These are phyloP conservation scores for Morone saxatilis DNA, from an alignment of 2,113 vertebrate genomes.

Conservation along the genomic window DNA sequence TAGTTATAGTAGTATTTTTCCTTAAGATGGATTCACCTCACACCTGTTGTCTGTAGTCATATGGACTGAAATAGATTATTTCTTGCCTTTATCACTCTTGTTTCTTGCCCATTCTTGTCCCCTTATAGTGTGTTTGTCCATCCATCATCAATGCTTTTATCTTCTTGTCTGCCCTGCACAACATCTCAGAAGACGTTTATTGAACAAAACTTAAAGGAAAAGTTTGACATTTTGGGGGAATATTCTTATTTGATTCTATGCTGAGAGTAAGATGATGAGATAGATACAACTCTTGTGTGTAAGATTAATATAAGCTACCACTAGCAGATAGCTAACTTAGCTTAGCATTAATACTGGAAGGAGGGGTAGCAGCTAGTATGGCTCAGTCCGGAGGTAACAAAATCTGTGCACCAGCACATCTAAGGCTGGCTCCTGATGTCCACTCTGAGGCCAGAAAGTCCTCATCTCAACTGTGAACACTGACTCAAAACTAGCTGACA, in stretches of 20 bases:
- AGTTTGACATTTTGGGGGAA: neutral
- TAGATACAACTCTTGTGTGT: neutral
- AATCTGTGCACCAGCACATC: neutral
- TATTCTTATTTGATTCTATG: neutral
- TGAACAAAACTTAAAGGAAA: neutral
- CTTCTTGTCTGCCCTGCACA: neutral
- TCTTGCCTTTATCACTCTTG: slow-evolving; percentile 1
- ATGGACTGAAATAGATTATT: slow-evolving; percentile 28
- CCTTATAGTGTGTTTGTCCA: neutral
- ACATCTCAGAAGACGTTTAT: neutral
- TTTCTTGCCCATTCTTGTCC: neutral
- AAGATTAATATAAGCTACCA: neutral
- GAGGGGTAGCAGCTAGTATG: too few species aligned
- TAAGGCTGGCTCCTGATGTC: too few species aligned
- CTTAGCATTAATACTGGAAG: neutral
- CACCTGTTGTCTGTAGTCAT: slow-evolving; percentile 41
- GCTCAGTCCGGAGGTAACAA: neutral
- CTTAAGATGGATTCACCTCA: slow-evolving; percentile 23
- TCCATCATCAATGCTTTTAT: neutral
- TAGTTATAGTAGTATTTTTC: neutral
- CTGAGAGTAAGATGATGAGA: neutral
- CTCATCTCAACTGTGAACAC: too few species aligned
- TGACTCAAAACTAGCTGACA: too few species aligned
- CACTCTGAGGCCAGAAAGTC: too few species aligned
- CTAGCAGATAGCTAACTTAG: neutral